Percentiles rank a stretch among this genome's conserved stretches.
phyloP scores from a whole-genome alignment of 2,888 invertebrate genomes.

The Mantis religiosa region DNA sequence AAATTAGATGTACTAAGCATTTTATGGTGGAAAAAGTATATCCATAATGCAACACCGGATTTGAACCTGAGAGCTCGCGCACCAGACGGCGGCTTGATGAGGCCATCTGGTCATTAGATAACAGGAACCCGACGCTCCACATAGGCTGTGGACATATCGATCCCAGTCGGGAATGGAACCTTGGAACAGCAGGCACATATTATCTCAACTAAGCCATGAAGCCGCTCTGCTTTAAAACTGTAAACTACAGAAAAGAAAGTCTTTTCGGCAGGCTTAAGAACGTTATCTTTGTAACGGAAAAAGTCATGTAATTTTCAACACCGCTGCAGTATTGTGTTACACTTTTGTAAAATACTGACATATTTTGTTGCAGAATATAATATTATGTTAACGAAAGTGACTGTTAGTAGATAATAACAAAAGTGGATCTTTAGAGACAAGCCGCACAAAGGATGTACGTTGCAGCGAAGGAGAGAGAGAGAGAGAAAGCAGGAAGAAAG shows the following conservation, averaged over 20 bases:
- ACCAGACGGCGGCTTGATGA: too few relatives aligned
- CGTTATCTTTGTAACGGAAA: neutral
- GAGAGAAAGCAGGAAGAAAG: neutral
- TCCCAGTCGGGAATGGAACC: too few relatives aligned
- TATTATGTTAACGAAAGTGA: neutral
- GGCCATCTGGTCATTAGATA: too few relatives aligned
- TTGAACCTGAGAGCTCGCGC: too few relatives aligned
- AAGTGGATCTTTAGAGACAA: neutral
- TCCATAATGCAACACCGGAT: too few relatives aligned
- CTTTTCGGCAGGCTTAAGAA: neutral
- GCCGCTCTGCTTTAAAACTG: too few relatives aligned
- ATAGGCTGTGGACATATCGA: too few relatives aligned
- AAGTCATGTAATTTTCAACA: neutral
- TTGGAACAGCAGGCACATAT: too few relatives aligned
- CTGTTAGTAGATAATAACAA: slow-evolving; percentile 9
- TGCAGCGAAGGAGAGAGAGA: neutral
- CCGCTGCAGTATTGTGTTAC: neutral
- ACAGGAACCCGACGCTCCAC: too few relatives aligned
- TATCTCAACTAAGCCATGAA: too few relatives aligned
- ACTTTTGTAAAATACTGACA: neutral
- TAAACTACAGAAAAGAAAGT: neutral
- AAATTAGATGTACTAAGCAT: too few relatives aligned
- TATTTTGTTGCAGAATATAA: neutral
- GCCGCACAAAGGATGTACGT: slow-evolving; percentile 11
- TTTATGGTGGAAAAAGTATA: too few relatives aligned